Evolutionary conservation across 2,797 vertebrate species (phyloP).

Genomic region (Alfaro cultratus): DNA sequence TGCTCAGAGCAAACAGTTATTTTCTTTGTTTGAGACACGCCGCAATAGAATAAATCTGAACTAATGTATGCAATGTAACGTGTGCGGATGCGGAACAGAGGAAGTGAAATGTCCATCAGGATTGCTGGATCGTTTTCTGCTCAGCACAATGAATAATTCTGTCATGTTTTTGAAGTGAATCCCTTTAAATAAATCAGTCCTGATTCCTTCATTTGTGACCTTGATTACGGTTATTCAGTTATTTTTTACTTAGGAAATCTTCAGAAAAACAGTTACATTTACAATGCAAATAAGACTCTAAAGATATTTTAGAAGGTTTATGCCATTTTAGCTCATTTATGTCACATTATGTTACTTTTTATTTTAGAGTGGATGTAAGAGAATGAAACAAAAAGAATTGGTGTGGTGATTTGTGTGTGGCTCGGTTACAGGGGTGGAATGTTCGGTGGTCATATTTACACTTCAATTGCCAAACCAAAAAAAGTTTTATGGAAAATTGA

Average conservation of each 20-base stretch:
- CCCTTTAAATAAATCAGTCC: constrained; percentile 12
- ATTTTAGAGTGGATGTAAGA: constrained; percentile 17
- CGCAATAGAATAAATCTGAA: constrained; percentile 62
- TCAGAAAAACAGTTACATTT: constrained; percentile 29
- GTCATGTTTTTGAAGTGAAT: constrained; percentile 34
- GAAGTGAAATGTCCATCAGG: constrained; percentile 35
- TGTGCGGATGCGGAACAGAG: constrained; percentile 26
- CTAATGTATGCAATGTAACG: constrained; percentile 44
- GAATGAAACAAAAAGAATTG: background rate
- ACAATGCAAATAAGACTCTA: constrained; percentile 43
- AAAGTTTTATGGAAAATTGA: background rate
- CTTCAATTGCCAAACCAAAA: background rate
- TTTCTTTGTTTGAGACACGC: constrained; percentile 58
- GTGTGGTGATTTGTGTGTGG: background rate
- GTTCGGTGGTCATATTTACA: constrained; percentile 8
- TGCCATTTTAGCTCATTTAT: constrained; percentile 38
- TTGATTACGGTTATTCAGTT: constrained; percentile 32
- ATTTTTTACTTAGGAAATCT: constrained; percentile 22
- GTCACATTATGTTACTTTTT: constrained; percentile 29
- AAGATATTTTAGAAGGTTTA: constrained; percentile 19
- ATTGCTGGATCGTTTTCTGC: background rate
- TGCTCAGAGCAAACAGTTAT: constrained; percentile 68
- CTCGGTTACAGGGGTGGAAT: constrained; percentile 1
- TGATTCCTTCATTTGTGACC: constrained; percentile 23
- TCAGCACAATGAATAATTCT: constrained; percentile 6